Base-by-base conservation (phyloP, 2,113 vertebrate species). In the Acanthisitta chloris region DNA sequence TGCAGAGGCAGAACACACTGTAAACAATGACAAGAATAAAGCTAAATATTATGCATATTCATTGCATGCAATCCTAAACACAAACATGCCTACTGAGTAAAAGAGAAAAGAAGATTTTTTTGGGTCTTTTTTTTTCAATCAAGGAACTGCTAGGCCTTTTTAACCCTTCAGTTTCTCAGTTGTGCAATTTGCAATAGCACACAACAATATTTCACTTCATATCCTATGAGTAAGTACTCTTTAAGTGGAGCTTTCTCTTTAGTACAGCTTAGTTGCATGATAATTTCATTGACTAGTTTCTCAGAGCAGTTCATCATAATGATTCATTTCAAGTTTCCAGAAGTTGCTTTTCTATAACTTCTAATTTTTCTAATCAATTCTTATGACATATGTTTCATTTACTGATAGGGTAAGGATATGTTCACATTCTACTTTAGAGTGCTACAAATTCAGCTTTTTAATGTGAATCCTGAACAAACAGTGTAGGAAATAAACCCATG, bases 31-130 rank as follows among this genome's bases (percentile, higher is more conserved):
- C 86, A 81, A 90, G 96, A 95, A 95, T 85, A 94, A 91, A 94
- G 57, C 73, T 61, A 81, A 96, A 96, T 93, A 86, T 95, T 92
- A 73, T 86, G 73, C 93, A 90, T 94, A 97, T 96, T 97, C 88
- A 95, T 92, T 46, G 70, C 51, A 58, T 31, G 17, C 71, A 94
- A 83, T 76, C 71, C 79, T 94, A 90, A 89, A 90, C 74, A 93
- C 71, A 92, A 94, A 93, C 2, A 19, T 65, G 28, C 40, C 25
- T 82, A 65, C 62, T 82, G 54, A 82, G 76, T 57, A 80, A 85
- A 88, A 82, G 17, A 21, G 33, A 78, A 70, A 59, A 76, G 49
- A 72, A 65, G 34, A 8, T 19, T 7, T 46, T 2, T 17, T 16
- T n/a, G n/a, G n/a, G n/a, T n/a, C n/a, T 61, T 67, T 57, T 72